phyloP scores from a whole-genome alignment of 2,797 vertebrate species.

The Malurus leucopterus region DNA sequence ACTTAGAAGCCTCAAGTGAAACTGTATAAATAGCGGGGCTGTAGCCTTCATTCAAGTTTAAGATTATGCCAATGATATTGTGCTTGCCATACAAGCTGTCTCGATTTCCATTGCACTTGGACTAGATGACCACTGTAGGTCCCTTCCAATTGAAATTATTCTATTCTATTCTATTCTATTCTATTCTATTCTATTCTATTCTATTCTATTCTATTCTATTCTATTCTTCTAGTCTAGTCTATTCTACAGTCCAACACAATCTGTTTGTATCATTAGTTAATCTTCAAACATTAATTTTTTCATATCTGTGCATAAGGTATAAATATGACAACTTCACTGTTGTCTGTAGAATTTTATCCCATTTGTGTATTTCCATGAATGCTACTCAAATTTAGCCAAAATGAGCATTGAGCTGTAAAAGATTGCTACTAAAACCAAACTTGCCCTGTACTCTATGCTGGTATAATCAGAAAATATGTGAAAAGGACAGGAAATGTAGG shows the following conservation, averaged over 20 bases:
- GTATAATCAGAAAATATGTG: background rate
- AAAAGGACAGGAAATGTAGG: background rate
- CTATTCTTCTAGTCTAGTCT: background rate
- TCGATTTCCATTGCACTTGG: rapidly evolving
- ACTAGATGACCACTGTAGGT: background rate
- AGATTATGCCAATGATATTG: background rate
- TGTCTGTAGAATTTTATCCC: background rate
- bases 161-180: background rate
- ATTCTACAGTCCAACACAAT: background rate
- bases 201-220: background rate
- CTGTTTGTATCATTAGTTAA: background rate
- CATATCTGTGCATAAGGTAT: background rate
- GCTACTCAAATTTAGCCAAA: background rate
- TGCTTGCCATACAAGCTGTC: background rate
- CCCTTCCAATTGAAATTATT: background rate
- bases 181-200: background rate
- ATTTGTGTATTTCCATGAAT: background rate
- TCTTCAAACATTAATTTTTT: background rate
- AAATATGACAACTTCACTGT: background rate
- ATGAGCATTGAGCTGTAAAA: background rate
- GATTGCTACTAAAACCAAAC: background rate
- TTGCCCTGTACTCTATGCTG: background rate
- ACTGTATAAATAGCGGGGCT: background rate
- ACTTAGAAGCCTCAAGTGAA: background rate
- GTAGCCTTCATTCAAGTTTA: background rate